Conservation (phyloP, 2,113 vertebrate genomes). For the Pelodiscus sinensis region DNA sequence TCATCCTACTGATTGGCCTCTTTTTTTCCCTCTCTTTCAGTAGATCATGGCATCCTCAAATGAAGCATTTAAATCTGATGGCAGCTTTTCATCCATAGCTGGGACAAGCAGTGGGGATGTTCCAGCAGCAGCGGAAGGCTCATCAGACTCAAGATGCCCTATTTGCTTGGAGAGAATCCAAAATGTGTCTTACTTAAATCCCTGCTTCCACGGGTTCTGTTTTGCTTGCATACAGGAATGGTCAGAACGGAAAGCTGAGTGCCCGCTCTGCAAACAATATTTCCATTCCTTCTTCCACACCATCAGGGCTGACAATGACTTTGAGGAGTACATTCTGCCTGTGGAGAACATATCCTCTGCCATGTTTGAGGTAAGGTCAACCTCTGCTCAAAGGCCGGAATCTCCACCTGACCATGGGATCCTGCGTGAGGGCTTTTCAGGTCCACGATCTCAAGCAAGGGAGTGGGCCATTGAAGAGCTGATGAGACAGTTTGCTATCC, state of each 20-base stretch:
- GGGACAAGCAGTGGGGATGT: background rate
- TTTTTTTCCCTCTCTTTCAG: background rate
- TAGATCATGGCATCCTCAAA: conserved; percentile 9
- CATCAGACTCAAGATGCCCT: conserved; percentile 24
- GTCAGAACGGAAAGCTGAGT: background rate
- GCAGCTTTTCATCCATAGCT: background rate
- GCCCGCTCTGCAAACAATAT: background rate
- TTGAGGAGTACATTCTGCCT: background rate
- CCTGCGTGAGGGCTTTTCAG: background rate
- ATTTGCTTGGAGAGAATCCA: conserved; percentile 25
- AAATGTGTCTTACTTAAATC: background rate
- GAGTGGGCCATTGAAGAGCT: conserved; percentile 46
- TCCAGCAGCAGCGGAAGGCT: background rate
- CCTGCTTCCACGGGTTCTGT: background rate
- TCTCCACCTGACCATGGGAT: background rate
- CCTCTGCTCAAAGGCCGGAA: background rate
- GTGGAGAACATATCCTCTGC: background rate
- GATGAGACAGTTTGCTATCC: conserved; percentile 43
- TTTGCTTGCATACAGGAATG: background rate
- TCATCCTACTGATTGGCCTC: background rate
- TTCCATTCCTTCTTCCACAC: background rate
- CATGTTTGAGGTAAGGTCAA: background rate
- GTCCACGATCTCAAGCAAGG: background rate
- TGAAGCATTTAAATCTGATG: conserved; percentile 21
- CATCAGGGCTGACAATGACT: background rate